Evolutionary conservation across 2,113 vertebrate genomes (phyloP).

Genomic region (Muntiacus reevesi): DNA sequence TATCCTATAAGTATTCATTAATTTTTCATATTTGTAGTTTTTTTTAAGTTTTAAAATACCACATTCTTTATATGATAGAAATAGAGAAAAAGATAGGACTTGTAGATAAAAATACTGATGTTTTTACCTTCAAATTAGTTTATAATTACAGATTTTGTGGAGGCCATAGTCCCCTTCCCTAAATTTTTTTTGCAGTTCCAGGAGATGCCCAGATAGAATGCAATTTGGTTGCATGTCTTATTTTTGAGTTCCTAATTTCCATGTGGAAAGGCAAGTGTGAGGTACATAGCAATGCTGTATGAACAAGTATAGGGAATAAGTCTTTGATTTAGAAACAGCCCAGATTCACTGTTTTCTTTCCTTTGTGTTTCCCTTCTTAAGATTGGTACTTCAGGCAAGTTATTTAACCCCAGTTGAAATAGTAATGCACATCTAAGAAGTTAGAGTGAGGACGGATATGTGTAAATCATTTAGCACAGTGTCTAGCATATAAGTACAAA

Average conservation of each 20-base stretch:
- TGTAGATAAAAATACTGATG: neutral
- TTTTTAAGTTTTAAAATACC: neutral
- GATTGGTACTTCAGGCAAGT: neutral
- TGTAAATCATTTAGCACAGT: neutral
- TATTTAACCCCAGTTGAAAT: neutral
- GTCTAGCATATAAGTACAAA: neutral
- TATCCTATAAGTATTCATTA: neutral
- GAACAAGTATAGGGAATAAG: neutral
- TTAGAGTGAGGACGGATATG: neutral
- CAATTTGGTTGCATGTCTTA: neutral
- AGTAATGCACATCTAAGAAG: neutral
- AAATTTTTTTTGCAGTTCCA: neutral
- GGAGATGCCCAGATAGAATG: neutral
- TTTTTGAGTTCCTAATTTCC: neutral
- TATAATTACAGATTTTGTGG: neutral
- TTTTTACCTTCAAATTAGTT: conserved; percentile 1
- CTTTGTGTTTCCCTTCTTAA: neutral
- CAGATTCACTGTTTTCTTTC: neutral
- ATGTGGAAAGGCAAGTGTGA: neutral
- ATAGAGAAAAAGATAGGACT: neutral
- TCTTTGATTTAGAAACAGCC: neutral
- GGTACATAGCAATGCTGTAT: neutral
- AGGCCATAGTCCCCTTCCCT: neutral
- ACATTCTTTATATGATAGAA: neutral
- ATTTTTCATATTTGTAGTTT: conserved; percentile 1